Evolutionary conservation across 2,797 vertebrate genomes (phyloP).

Genomic region (Aplochiton taeniatus): DNA sequence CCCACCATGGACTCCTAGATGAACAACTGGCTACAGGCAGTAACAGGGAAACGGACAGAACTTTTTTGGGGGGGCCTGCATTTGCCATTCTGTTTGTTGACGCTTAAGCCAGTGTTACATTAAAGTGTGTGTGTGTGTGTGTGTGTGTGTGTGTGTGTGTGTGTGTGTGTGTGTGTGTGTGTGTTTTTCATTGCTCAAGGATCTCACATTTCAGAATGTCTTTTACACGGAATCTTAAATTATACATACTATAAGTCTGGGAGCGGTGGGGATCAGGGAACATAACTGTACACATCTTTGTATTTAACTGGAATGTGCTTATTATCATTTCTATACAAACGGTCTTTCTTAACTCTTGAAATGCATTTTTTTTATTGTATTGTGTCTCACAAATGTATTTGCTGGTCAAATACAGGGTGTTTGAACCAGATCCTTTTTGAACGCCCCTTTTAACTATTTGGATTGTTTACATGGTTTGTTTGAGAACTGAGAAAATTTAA

Average conservation of each 20-base stretch:
- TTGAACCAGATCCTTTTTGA: slow-evolving; percentile 35
- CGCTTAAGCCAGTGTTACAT: slow-evolving; percentile 50
- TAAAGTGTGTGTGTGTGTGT: too few relatives aligned
- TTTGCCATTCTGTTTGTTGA: slow-evolving; percentile 58
- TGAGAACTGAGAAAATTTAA: slow-evolving; percentile 86
- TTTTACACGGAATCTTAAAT: slow-evolving; percentile 45
- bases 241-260: slow-evolving; percentile 57
- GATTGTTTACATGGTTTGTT: slow-evolving; percentile 91
- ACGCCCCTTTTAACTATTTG: slow-evolving; percentile 65
- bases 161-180: too few relatives aligned
- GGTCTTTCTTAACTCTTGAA: slow-evolving; percentile 32
- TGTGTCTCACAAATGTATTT: slow-evolving; percentile 73
- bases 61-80: slow-evolving; percentile 59
- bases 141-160: too few relatives aligned
- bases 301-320: slow-evolving; percentile 69
- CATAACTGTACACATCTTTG: slow-evolving; percentile 56
- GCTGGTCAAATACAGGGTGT: slow-evolving; percentile 86
- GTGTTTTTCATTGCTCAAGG: slow-evolving; percentile 44
- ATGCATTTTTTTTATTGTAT: slow-evolving; percentile 48
- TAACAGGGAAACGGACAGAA: slow-evolving; percentile 36
- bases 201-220: slow-evolving; percentile 56
- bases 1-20: slow-evolving; percentile 46
- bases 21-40: slow-evolving; percentile 15
- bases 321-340: slow-evolving; percentile 44
- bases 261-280: slow-evolving; percentile 48